Evolutionary conservation across 1,140 invertebrate genomes (phyloP), one percentile per base, ranked within the genome.

Genomic region (Scaptomyza montana): DNA sequence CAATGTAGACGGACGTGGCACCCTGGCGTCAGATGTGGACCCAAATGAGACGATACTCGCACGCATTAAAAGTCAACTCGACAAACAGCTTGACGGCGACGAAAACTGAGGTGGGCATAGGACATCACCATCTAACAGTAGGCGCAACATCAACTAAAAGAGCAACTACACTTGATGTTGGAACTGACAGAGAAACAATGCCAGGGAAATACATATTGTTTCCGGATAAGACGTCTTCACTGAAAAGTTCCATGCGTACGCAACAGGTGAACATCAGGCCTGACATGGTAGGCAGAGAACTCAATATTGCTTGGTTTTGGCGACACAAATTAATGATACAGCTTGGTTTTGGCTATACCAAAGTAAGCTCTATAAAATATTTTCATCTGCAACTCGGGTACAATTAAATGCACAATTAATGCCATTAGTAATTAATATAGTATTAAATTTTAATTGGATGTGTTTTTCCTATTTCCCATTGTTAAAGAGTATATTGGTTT

Each of bases 21-120:
- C 90, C 90, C 39, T 91, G 90, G 90, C 90, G 91, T 86, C 90
- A 91, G 72, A 90, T 91, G 78, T 91, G 90, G 90, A 90, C 90
- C 66, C 90, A 91, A 56, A 91, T 91, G 90, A 91, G 91, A 79
- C 90, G 90, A 68, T 77, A 91, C 49, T 91, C 90, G 51, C 90
- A 91, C 76, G 84, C 86, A 80, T 91, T 87, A 54, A 91, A 91
- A 90, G 90, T 91, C 57, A 91, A 91, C 71, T 91, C 90, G 25
- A 91, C 90, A 54, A 91, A 57, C 75, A 91, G 87, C 51, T 74
- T 91, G 77, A 91, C 90, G 54, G 79, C 86, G 25, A 86, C 90
- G 69, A 91, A 91, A 81, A 91, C 90, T 51, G 90, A 91, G 75
- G 70, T 85, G 74, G 77, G 77, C 64, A 82, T 75, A 74, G 81